Evolutionary conservation across 64 coral and sea anemone genomes (phyloP), one percentile per base, ranked within the genome.

Genomic region (Montipora efflorescens): DNA sequence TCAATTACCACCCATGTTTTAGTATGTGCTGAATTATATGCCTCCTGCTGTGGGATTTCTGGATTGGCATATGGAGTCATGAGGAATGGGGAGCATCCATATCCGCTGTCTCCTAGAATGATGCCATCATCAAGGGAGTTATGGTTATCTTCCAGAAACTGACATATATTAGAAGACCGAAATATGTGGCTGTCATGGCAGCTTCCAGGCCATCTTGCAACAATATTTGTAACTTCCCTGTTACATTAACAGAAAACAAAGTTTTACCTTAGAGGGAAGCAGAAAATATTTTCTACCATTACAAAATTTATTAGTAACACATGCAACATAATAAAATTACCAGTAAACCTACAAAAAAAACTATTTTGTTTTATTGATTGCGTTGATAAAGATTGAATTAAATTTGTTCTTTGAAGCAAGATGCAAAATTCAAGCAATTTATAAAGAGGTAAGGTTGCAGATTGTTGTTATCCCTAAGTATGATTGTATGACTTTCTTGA

Each of bases 201-300:
- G 78, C 89, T 71, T 71, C 78, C 78, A 14, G 89, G 89, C 89
- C 89, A 91, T 10, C 89, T 59, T 12, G 89, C 78, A 5, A 91
- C 78, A 8, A 91, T 47, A 74, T 91, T 91, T 44, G 64, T 91
- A 50, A 91, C 71, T 74, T 74, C 71, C 71, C 71, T 74, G n/a
- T 74, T 74, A 74, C 0, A 74, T 43, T 22, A 74, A 74, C 71
- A 74, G 71, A 22, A 74, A 69, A 14, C 71, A 74, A 43, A 74
- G 19, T 74, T 74, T 74, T 74, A 74, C n/a, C 71, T 74, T 69
- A 69, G 67, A 74, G 71, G 71, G 71, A 25, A 74, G 21, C 71
- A 74, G 71, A 21, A 74, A 74, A 74, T 43, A 74, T 74, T 74
- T 74, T 74, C 71, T 74, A 43, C 71, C 71, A 74, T 74, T 74